These are phyloP conservation scores for Acropternis orthonyx DNA, from an alignment of 2,797 vertebrate species.

Conservation along the genomic window DNA sequence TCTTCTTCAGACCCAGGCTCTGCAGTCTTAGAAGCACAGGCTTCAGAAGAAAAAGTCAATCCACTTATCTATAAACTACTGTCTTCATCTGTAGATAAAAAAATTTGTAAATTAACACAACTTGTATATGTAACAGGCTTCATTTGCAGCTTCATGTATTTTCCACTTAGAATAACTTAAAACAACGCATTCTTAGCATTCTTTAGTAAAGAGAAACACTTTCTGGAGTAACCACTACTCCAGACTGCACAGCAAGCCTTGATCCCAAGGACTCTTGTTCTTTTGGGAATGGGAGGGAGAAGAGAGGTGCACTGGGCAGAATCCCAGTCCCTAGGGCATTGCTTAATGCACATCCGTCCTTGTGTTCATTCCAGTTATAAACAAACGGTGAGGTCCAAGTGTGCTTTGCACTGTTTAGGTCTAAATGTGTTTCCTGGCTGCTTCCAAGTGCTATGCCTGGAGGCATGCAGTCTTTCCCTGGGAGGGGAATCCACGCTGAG, in stretches of 20 bases:
- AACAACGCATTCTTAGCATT: not conserved
- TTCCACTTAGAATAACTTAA: not conserved
- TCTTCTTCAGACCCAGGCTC: not conserved
- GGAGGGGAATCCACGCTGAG: not conserved
- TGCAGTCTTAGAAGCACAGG: not conserved
- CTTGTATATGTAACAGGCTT: not conserved
- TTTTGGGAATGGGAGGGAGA: not conserved
- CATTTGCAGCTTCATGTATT: not conserved
- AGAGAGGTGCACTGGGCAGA: not conserved
- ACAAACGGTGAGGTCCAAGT: not conserved
- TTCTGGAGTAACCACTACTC: not conserved
- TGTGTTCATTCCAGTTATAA: not conserved
- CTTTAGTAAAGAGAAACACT: not conserved
- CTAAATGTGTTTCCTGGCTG: not conserved
- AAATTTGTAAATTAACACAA: accelerated
- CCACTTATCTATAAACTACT: not conserved
- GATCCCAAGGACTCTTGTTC: not conserved
- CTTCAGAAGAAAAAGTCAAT: not conserved
- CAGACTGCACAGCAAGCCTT: not conserved
- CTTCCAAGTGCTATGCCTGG: not conserved
- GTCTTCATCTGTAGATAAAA: not conserved
- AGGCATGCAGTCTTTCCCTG: not conserved
- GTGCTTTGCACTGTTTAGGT: not conserved
- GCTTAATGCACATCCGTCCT: not conserved
- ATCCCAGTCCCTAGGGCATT: not conserved